Evolutionary conservation across 1,140 invertebrate species (phyloP).

Genomic region (Zaprionus capensis): DNA sequence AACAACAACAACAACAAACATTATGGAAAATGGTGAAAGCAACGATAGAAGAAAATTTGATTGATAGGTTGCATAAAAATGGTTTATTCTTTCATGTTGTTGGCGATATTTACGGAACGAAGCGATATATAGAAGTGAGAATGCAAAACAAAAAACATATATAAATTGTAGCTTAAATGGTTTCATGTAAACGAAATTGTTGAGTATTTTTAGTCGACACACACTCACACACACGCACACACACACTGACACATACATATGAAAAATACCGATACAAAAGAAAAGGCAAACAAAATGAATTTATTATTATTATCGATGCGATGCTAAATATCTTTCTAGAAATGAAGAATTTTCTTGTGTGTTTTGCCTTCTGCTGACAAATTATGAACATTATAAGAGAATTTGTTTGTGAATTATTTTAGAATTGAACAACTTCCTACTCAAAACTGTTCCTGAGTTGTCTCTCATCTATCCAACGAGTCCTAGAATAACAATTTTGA

Average conservation of each 20-base stretch:
- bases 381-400: conserved; percentile 24
- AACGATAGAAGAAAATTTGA: conserved; percentile 47
- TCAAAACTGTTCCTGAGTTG: conserved; percentile 1
- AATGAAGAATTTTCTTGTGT: conserved; percentile 54
- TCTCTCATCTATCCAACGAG: conserved; percentile 29
- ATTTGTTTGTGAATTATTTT: not conserved
- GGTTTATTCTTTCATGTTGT: conserved; percentile 51
- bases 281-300: conserved; percentile 31
- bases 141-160: conserved; percentile 35
- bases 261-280: conserved; percentile 41
- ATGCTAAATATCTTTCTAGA: conserved; percentile 14
- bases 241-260: conserved; percentile 30
- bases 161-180: conserved; percentile 82
- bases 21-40: conserved; percentile 76
- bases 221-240: conserved; percentile 14
- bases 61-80: conserved; percentile 39
- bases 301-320: conserved; percentile 28
- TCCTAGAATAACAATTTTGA: not conserved
- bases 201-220: conserved; percentile 77
- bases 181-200: conserved; percentile 80
- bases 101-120: conserved; percentile 17
- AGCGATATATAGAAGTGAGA: conserved; percentile 21
- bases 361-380: conserved; percentile 73
- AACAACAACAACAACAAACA: conserved; percentile 55
- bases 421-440: not conserved